Evolutionary conservation across 2,888 invertebrate genomes (phyloP).

Genomic region (Ethmia dodecea): DNA sequence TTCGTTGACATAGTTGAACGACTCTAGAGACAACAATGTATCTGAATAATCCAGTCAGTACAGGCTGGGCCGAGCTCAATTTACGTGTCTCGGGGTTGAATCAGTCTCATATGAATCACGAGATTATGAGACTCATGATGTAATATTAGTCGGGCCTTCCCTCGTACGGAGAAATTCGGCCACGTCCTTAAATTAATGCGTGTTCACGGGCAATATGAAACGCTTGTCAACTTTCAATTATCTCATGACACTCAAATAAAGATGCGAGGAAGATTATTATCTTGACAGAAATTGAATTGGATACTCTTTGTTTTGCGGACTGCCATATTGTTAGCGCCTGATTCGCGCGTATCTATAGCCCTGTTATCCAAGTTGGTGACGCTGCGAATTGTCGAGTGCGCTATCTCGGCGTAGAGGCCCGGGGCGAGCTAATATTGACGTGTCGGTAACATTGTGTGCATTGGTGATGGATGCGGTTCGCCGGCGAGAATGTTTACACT

Average conservation of each 20-base stretch:
- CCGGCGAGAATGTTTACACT: constrained; percentile 44
- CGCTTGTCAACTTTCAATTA: constrained; percentile 18
- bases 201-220: constrained; percentile 12
- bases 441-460: constrained; percentile 56
- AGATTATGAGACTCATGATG: constrained; percentile 35
- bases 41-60: constrained; percentile 4
- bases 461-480: constrained; percentile 57
- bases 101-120: constrained; percentile 42
- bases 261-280: constrained; percentile 2
- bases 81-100: constrained; percentile 25
- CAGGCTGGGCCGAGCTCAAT: constrained; percentile 23
- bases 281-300: constrained; percentile 5
- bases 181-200: constrained; percentile 33
- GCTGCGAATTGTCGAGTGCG: neutral
- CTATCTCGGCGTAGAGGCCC: neutral
- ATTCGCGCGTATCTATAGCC: constrained; percentile 25
- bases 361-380: neutral
- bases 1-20: constrained; percentile 4
- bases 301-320: constrained; percentile 1
- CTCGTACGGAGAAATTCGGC: constrained; percentile 29
- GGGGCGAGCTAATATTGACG: constrained; percentile 45
- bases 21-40: constrained; percentile 5
- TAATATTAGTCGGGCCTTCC: constrained; percentile 36
- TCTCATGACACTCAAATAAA: constrained; percentile 12
- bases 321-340: constrained; percentile 9